These are phyloP conservation scores for Mechanitis messenoides DNA, from an alignment of 2,888 invertebrate genomes.

Conservation along the genomic window DNA sequence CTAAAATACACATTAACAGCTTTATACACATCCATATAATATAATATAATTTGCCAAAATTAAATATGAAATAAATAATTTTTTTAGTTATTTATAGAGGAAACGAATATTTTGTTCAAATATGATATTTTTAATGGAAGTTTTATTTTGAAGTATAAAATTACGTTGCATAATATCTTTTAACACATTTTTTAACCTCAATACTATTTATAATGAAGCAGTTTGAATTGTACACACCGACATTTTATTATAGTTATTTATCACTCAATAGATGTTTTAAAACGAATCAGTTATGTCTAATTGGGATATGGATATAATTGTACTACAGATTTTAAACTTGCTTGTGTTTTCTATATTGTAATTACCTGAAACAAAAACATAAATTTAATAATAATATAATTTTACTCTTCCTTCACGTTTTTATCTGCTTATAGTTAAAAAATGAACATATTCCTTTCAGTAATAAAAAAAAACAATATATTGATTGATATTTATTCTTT, in stretches of 20 bases:
- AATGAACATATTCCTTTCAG: neutral
- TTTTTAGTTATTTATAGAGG: too few species aligned
- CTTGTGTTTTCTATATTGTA: constrained; percentile 30
- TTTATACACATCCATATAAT: too few species aligned
- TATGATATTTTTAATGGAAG: too few species aligned
- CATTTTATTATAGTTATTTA: constrained; percentile 25
- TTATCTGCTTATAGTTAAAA: neutral
- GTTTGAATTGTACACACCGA: constrained; percentile 9
- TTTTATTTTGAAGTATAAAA: too few species aligned
- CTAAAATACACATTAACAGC: too few species aligned
- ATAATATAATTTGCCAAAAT: too few species aligned
- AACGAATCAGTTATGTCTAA: constrained; percentile 47
- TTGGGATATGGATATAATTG: constrained; percentile 66
- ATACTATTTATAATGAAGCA: constrained; percentile 9
- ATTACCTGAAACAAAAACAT: constrained; percentile 51
- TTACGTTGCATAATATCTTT: neutral
- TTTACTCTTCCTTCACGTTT: neutral
- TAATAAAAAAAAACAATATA: too few species aligned
- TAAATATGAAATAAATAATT: too few species aligned
- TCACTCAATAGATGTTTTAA: constrained; percentile 36
- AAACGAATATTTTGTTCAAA: too few species aligned
- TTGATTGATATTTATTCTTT: too few species aligned
- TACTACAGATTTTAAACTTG: constrained; percentile 56
- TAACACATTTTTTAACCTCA: neutral
- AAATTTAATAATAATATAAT: neutral